These are phyloP conservation scores for Netelia fuscicornis DNA, from an alignment of 2,888 invertebrate species.

Conservation along the genomic window DNA sequence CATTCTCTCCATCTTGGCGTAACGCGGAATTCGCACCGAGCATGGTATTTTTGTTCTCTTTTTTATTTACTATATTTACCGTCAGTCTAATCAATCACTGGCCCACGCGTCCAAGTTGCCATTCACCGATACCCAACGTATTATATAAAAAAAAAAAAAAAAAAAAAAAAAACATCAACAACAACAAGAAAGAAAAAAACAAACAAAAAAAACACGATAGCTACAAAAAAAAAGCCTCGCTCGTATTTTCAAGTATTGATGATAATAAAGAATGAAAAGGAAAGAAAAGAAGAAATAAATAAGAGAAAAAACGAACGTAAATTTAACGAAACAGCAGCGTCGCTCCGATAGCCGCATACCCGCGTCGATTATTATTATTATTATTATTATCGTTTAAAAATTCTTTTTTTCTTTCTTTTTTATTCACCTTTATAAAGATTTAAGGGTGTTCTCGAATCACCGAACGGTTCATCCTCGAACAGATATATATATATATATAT, in stretches of 20 bases:
- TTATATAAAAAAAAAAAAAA: constrained; percentile 44
- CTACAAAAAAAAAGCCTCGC: constrained; percentile 79
- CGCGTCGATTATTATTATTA: constrained; percentile 1
- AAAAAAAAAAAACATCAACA: neutral
- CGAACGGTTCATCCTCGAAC: constrained; percentile 34
- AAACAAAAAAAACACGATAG: constrained; percentile 26
- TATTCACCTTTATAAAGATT: neutral
- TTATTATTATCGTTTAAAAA: neutral
- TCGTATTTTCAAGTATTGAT: constrained; percentile 82
- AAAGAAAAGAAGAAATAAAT: constrained; percentile 71
- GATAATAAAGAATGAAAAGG: constrained; percentile 67
- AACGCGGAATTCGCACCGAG: constrained; percentile 26
- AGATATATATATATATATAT: neutral
- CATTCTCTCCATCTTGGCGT: constrained; percentile 29
- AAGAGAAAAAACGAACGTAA: constrained; percentile 60
- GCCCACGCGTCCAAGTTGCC: constrained; percentile 53
- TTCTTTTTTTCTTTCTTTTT: constrained; percentile 1
- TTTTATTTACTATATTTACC: constrained; percentile 24
- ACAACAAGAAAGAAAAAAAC: constrained; percentile 30
- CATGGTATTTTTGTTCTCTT: constrained; percentile 2
- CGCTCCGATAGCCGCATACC: neutral
- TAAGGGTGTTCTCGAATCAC: constrained; percentile 20
- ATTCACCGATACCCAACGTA: constrained; percentile 64
- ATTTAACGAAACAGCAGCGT: too few relatives aligned
- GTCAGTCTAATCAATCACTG: constrained; percentile 56